These are phyloP conservation scores for Dryoscopus gambensis DNA, from an alignment of 2,113 vertebrate genomes.

Conservation along the genomic window DNA sequence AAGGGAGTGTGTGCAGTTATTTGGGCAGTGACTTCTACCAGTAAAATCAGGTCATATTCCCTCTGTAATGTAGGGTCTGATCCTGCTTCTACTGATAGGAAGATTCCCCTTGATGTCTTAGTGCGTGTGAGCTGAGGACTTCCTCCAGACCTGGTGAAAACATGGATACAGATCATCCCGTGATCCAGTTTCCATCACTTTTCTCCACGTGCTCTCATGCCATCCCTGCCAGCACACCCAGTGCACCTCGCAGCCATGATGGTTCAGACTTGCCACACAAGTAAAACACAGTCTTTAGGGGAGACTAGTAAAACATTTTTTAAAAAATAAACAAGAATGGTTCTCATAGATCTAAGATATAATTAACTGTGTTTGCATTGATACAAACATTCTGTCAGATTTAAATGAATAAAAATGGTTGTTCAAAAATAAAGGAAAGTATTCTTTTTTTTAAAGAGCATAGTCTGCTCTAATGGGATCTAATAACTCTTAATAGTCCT, in stretches of 20 bases:
- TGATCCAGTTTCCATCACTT: neutral
- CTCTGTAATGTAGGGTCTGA: neutral
- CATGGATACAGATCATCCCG: neutral
- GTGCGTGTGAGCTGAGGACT: neutral
- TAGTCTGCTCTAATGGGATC: slow-evolving; percentile 60
- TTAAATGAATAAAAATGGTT: slow-evolving; percentile 36
- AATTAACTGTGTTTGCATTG: slow-evolving; percentile 33
- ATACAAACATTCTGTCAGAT: slow-evolving; percentile 49
- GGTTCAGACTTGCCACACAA: neutral
- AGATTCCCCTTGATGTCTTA: neutral
- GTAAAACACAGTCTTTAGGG: neutral
- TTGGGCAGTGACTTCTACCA: neutral
- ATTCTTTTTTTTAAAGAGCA: slow-evolving; percentile 40
- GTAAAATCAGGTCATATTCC: neutral
- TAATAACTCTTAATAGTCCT: slow-evolving; percentile 65
- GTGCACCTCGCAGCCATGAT: neutral
- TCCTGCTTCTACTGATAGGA: neutral
- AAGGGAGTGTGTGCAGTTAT: neutral
- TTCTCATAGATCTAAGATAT: slow-evolving; percentile 30
- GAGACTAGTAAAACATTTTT: neutral
- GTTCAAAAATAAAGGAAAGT: slow-evolving; percentile 46
- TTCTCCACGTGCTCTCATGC: neutral
- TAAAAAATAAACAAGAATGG: slow-evolving; percentile 20
- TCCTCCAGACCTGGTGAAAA: neutral
- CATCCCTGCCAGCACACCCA: neutral